These are phyloP conservation scores for Eudasyphora cyanicolor DNA, from an alignment of 2,888 invertebrate genomes.

Conservation along the genomic window DNA sequence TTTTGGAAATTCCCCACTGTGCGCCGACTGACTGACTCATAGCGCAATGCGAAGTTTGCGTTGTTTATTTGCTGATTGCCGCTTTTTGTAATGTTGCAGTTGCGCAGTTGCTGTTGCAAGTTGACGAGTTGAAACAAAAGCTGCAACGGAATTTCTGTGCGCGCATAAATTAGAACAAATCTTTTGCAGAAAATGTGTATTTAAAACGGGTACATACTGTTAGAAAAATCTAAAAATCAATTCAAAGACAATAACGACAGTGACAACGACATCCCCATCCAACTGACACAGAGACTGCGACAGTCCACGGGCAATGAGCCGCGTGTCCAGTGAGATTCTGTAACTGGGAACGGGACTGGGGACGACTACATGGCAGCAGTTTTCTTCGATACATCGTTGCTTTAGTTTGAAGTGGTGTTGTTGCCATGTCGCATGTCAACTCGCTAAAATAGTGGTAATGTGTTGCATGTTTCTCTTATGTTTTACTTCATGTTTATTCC, in stretches of 20 bases:
- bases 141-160: slow-evolving; percentile 58
- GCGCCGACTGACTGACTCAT: slow-evolving; percentile 5
- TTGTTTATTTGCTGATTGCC: slow-evolving; percentile 22
- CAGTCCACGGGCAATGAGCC: slow-evolving; percentile 52
- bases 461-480: slow-evolving; percentile 46
- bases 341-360: no score
- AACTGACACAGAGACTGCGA: slow-evolving; percentile 12
- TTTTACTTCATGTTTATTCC: slow-evolving; percentile 36
- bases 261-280: slow-evolving; percentile 44
- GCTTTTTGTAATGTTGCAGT: background rate
- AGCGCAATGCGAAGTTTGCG: slow-evolving; percentile 9
- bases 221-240: slow-evolving; percentile 47
- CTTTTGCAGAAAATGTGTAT: slow-evolving; percentile 12
- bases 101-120: slow-evolving; percentile 29
- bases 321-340: slow-evolving; percentile 24
- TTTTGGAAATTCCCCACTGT: slow-evolving; percentile 25
- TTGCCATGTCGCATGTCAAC: slow-evolving; percentile 2
- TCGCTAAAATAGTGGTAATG: slow-evolving; percentile 34
- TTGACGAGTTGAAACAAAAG: slow-evolving; percentile 58
- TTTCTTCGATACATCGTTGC: no score
- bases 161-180: slow-evolving; percentile 63
- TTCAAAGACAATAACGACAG: slow-evolving; percentile 43
- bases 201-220: slow-evolving; percentile 58
- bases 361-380: no score
- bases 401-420: no score